Evolutionary conservation across 1,140 invertebrate genomes (phyloP), one percentile per base, ranked within the genome.

Genomic region (Zaprionus davidi): DNA sequence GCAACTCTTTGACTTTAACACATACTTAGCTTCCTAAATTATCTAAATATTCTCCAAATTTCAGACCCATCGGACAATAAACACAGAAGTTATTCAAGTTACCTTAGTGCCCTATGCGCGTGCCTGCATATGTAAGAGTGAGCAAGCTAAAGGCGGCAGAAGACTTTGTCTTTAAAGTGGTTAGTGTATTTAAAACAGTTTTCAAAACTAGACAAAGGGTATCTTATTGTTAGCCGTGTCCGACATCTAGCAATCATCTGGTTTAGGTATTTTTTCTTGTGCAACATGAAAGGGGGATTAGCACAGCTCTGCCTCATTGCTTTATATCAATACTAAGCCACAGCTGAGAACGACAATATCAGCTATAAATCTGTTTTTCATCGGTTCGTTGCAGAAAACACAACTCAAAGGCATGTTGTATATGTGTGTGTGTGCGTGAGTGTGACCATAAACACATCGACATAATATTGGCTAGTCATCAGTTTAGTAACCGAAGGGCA

Each of bases 381-480:
- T 24, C 46, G 22, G 20, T 46, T 11, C 46, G 11, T 12, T 7
- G 7, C 41, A 46, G 9, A 34, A 24, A 51, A 44, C 53, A 49
- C 12, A 38, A 71, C 26, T 13, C 20, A 65, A 20, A 64, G 17
- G 15, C 38, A 46, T 9, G 2, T 34, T 28, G 2, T 17, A 11
- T 1, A 1, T 36, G n/a, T 17, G 5, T 36, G 17, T 58, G 31
- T 20, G 56, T 28, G 22, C 15, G 59, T 41, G 22, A 15, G 17
- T 51, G 38, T 41, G 38, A 71, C 15, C 38, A 56, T 71, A 56
- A 71, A 71, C 49, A 65, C 51, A 65, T 59, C 34, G 34, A 36
- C 44, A 59, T 73, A 59, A 51, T 41, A 66, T 67, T 66, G 70
- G 55, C 34, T n/a, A 56, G 34, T 15, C 31, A 60, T 36, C 41